A percentile compares a stretch with the other conserved stretches of the same genome.
Conservation (phyloP, 2,797 vertebrate genomes). For the Paratrypauchen microcephalus region DNA sequence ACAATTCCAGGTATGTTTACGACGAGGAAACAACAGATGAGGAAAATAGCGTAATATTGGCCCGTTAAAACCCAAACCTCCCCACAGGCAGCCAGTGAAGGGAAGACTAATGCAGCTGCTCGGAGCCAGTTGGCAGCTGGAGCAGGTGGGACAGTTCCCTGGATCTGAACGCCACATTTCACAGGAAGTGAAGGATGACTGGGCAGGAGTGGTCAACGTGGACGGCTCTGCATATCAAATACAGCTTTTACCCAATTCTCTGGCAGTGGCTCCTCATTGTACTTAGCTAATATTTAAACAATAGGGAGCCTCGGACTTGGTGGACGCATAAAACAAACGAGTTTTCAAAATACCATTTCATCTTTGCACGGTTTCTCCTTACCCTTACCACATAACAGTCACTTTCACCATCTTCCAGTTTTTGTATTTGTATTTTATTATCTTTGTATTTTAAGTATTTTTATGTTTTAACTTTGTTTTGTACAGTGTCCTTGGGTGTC, state of each 20-base stretch:
- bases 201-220: slow-evolving; percentile 55
- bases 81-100: too few species aligned
- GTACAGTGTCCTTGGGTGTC: too few species aligned
- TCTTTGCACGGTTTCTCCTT: too few species aligned
- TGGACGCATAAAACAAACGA: slow-evolving; percentile 12
- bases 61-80: too few species aligned
- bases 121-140: slow-evolving; percentile 54
- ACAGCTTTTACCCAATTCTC: slow-evolving; percentile 54
- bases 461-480: too few species aligned
- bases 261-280: slow-evolving; percentile 41
- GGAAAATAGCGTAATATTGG: too few species aligned
- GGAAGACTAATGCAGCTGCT: slow-evolving; percentile 34
- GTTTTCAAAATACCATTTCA: slow-evolving; percentile 6
- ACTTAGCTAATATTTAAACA: slow-evolving; percentile 43
- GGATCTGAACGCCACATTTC: slow-evolving; percentile 61
- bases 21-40: too few species aligned
- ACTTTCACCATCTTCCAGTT: too few species aligned
- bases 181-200: slow-evolving; percentile 44
- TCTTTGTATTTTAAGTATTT: too few species aligned
- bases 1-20: too few species aligned
- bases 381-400: too few species aligned
- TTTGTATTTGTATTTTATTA: too few species aligned
- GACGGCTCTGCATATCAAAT: slow-evolving; percentile 60
- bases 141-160: slow-evolving; percentile 48
- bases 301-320: slow-evolving; percentile 27